Base-by-base conservation (phyloP, 2,797 vertebrate species). In the Lagocephalus sceleratus region DNA sequence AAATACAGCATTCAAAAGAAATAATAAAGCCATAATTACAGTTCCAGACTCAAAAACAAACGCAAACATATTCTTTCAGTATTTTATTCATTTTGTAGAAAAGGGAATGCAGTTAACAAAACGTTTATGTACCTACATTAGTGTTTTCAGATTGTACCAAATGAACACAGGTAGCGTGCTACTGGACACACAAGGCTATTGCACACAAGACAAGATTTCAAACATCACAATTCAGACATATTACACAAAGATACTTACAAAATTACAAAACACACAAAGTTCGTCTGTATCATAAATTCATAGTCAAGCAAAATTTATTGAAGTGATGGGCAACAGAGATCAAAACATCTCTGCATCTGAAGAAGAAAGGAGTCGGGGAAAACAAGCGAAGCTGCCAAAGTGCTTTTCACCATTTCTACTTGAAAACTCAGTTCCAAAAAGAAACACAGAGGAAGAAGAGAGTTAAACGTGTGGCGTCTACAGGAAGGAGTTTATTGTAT, bases 81-180 rank as follows among this genome's bases (percentile, higher is more conserved):
- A 78, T 86, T 88, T 87, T 53, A 75, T 91, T 90, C 86, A 90
- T 89, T 90, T 89, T 80, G 87, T 88, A 90, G 29, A 45, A 78
- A 89, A 83, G 62, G 79, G 70, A 90, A 90, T 88, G 77, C 71
- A 83, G 66, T 74, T 76, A 82, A 88, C 78, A 90, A 85, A 87
- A 86, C 5, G 66, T 85, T 85, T 79, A 87, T 90, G 90, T 92
- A 92, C 90, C 90, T 88, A 86, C 85, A 89, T 88, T 92, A 92
- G 90, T 92, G 90, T 91, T 92, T 44, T 90, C 82, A 82, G 74
- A 88, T 87, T 88, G 90, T 92, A 92, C 89, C 90, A 73, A 78
- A 83, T 87, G 79, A 84, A 89, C 85, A 91, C 79, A 91, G 88
- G 87, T 85, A 91, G 88, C 87, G 84, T 89, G 88, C 89, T 90